Evolutionary conservation across 2,888 invertebrate genomes (phyloP).

Genomic region (Lampropteryx suffumata): DNA sequence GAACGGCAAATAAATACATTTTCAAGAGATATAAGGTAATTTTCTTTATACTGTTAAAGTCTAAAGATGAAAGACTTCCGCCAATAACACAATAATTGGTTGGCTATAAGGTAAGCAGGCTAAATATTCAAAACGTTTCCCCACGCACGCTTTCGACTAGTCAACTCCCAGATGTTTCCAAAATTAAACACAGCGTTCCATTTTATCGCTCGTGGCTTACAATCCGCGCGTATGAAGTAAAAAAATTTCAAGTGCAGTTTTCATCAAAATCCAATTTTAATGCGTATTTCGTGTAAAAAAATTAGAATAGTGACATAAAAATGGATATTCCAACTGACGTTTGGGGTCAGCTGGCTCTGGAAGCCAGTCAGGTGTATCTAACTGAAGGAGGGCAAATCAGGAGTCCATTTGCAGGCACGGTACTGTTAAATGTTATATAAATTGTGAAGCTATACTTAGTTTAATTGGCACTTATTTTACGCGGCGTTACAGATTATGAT

Average conservation of each 20-base stretch:
- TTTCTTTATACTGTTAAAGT: too few species aligned
- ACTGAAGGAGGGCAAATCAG: constrained; percentile 90
- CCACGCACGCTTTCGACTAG: constrained; percentile 41
- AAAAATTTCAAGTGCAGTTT: constrained; percentile 44
- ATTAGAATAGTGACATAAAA: constrained; percentile 32
- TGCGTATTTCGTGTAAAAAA: constrained; percentile 46
- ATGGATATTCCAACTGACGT: constrained; percentile 91
- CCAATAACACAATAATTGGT: too few species aligned
- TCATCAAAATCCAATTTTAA: constrained; percentile 35
- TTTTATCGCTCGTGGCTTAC: constrained; percentile 56
- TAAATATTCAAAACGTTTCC: constrained; percentile 43
- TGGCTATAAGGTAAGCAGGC: not conserved
- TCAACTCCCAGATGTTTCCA: constrained; percentile 74
- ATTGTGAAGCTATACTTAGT: too few species aligned
- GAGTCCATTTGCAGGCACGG: constrained; percentile 93
- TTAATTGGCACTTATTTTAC: too few species aligned
- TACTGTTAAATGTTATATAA: constrained; percentile 68
- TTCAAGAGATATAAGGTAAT: too few species aligned
- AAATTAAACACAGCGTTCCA: constrained; percentile 76
- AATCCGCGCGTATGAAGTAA: constrained; percentile 65
- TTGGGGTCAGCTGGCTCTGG: constrained; percentile 94
- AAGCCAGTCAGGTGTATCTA: constrained; percentile 93
- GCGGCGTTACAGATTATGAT: too few species aligned
- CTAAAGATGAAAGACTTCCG: too few species aligned
- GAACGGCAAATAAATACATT: too few species aligned